Percentiles rank a stretch among this genome's conserved stretches.
Conservation (phyloP, 2,113 vertebrate genomes). For the Addax nasomaculatus region DNA sequence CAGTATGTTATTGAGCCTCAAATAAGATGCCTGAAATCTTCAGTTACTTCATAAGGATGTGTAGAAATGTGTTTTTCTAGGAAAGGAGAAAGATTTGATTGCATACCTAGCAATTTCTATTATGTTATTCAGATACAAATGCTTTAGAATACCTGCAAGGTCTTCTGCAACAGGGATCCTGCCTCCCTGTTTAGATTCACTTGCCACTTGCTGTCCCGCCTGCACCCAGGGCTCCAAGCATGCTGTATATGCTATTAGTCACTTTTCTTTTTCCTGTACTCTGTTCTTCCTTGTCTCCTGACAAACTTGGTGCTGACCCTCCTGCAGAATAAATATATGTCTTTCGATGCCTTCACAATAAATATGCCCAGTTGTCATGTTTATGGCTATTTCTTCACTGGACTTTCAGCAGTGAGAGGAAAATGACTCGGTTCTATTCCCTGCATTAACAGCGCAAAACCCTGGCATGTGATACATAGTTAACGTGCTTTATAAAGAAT, state of each 20-base stretch:
- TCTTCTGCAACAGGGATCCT: neutral
- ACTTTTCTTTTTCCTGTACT: neutral
- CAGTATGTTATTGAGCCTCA: neutral
- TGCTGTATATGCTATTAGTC: neutral
- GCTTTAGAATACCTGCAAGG: neutral
- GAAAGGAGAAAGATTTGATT: neutral
- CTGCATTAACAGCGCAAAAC: neutral
- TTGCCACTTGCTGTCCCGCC: neutral
- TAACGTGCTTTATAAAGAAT: neutral
- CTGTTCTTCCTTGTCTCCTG: neutral
- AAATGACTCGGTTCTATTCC: neutral
- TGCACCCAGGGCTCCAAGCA: neutral
- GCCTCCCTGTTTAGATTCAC: neutral
- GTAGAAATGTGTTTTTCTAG: neutral
- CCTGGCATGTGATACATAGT: neutral
- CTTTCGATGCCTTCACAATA: neutral
- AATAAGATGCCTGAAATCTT: neutral
- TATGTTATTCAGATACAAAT: neutral
- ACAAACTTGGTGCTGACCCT: neutral
- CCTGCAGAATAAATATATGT: neutral
- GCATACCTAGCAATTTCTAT: neutral
- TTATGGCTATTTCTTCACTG: neutral
- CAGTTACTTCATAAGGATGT: neutral
- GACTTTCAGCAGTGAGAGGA: neutral
- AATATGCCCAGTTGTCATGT: neutral